Conservation (phyloP, 2,888 invertebrate genomes). For the Scaeva pyrastri region DNA sequence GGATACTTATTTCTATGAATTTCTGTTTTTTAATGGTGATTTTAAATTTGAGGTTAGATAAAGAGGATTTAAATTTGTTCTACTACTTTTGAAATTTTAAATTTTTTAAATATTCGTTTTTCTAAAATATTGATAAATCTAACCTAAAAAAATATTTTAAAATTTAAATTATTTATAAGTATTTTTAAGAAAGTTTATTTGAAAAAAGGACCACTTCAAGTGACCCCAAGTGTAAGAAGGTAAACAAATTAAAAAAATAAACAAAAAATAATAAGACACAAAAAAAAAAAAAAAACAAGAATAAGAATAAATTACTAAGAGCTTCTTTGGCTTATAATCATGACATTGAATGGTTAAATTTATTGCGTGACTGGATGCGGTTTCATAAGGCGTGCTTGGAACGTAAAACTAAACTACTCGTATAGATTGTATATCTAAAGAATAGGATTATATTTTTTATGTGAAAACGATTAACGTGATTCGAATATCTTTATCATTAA, state of each 20-base stretch:
- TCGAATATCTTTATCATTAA: conserved; percentile 35
- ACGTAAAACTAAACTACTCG: conserved; percentile 26
- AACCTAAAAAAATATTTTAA: too few species aligned
- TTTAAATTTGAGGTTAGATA: too few species aligned
- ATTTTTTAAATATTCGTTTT: too few species aligned
- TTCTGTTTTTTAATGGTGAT: too few species aligned
- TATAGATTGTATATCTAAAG: too few species aligned
- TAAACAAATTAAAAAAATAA: not conserved
- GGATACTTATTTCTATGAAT: too few species aligned
- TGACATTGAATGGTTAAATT: conserved; percentile 53
- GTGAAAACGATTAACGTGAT: conserved; percentile 49
- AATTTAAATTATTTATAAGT: too few species aligned
- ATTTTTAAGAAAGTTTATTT: too few species aligned
- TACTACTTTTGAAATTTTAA: too few species aligned
- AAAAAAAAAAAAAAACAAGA: not conserved
- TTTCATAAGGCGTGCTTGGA: conserved; percentile 24
- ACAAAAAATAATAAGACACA: not conserved
- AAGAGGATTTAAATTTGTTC: too few species aligned
- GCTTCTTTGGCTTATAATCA: conserved; percentile 41
- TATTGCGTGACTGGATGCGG: conserved; percentile 44
- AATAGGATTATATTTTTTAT: conserved; percentile 36
- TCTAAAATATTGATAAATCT: too few species aligned
- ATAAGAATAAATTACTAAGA: conserved; percentile 7
- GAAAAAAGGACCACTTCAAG: not conserved
- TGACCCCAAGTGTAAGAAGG: not conserved